Base-by-base conservation (phyloP, 2,113 vertebrate genomes). In the Aphelocoma coerulescens region DNA sequence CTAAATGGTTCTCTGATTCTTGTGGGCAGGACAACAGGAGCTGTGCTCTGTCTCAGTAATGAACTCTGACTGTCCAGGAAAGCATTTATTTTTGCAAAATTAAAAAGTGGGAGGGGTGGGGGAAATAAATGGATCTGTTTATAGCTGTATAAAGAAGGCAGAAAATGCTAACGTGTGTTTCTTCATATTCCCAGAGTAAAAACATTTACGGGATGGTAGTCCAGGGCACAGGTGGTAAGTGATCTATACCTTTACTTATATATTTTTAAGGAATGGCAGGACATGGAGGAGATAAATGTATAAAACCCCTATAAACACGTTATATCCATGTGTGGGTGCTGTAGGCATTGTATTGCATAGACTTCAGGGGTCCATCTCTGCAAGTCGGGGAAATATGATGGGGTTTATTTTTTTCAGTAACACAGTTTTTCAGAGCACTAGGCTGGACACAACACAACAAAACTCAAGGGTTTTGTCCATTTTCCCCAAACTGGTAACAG, bases 1-100 rank as follows among this genome's bases (percentile, higher is more conserved):
- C 33, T 71, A n/a, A 73, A 77, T 15, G 63, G 22, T 43, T 63
- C 51, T 54, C 8, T 72, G 85, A 62, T 72, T 67, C 69, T 80
- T 81, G 86, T 46, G 92, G 83, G 93, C 72, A 85, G 84, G 81
- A 72, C 85, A 37, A 73, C 35, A 76, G 66, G 58, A 88, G n/a
- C 97, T 96, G 96, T 48, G 71, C 74, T 95, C 69, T 46, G 3
- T 97, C 95, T 97, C 75, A 1, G 54, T 98, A 96, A 97, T 89
- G 94, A 97, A 41, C 69, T 95, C 72, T 96, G 96, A 97, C 95
- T 95, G 81, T 92, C 92, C 95, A 89, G 96, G 94, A 97, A 96
- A 95, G 91, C 82, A 94, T 96, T 94, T 85, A 93, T 94, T 97
- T 97, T 82, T 94, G 44, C 82, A 89, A 96, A 93, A 96, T 96